phyloP scores from a whole-genome alignment of 1,140 invertebrate genomes.

The Melipona quadrifasciata region DNA sequence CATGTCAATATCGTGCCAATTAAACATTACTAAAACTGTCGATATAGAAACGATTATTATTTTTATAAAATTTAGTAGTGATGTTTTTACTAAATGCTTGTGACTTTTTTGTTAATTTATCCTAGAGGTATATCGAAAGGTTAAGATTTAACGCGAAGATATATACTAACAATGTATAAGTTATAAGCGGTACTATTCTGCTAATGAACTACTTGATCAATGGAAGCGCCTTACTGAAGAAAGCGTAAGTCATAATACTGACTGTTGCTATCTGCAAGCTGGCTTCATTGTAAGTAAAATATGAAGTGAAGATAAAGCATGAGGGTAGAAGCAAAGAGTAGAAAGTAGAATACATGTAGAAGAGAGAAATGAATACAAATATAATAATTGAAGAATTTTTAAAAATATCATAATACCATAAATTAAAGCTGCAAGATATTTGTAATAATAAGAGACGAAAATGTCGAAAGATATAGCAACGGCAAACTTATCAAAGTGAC shows the following conservation, averaged over 20 bases:
- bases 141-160: background rate
- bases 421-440: background rate
- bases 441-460: background rate
- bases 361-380: background rate
- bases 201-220: constrained; percentile 5
- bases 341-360: background rate
- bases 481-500: background rate
- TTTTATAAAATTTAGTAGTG: too few species aligned
- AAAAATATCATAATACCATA: background rate
- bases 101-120: background rate
- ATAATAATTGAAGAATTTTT: background rate
- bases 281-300: background rate
- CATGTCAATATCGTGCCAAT: too few species aligned
- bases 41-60: too few species aligned
- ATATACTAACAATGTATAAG: background rate
- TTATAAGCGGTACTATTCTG: constrained; percentile 10
- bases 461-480: background rate
- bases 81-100: background rate
- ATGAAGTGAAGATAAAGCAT: background rate
- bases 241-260: constrained; percentile 2
- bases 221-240: background rate
- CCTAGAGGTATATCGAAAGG: background rate
- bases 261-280: background rate
- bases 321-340: background rate
- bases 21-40: too few species aligned